phyloP scores from a whole-genome alignment of 2,797 vertebrate genomes.

The Sternarchorhynchus goeldii region DNA sequence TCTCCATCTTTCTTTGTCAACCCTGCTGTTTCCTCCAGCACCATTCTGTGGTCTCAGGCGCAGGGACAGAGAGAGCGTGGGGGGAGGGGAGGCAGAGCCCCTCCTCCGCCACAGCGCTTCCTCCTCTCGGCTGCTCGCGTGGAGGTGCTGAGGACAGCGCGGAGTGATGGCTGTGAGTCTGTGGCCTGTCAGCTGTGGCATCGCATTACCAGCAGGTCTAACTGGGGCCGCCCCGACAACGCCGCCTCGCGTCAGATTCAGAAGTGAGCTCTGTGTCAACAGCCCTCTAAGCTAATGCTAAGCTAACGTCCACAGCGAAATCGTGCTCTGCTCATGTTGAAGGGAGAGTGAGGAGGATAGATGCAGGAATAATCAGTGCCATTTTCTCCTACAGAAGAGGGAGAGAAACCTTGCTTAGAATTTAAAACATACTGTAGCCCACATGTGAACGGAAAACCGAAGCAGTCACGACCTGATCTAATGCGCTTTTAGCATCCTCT shows the following conservation, averaged over 20 bases:
- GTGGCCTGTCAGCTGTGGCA: conserved; percentile 59
- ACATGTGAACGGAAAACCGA: conserved; percentile 35
- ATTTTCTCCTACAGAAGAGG: conserved; percentile 13
- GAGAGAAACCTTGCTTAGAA: conserved; percentile 48
- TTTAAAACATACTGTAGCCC: conserved; percentile 49
- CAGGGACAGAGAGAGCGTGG: conserved; percentile 23
- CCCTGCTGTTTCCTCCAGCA: conserved; percentile 59
- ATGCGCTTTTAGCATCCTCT: not conserved
- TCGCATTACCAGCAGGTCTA: conserved; percentile 57
- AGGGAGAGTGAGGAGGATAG: conserved; percentile 23
- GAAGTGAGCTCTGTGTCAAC: conserved; percentile 56
- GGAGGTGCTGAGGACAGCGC: conserved; percentile 21
- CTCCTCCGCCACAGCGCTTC: conserved; percentile 52
- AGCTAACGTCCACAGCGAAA: conserved; percentile 45
- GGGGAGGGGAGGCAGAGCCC: conserved; percentile 59
- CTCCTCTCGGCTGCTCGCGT: conserved; percentile 43
- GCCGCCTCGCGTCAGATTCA: conserved; percentile 60
- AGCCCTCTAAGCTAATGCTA: conserved; percentile 42
- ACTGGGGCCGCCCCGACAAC: conserved; percentile 51
- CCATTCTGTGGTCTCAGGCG: conserved; percentile 54
- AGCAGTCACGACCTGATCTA: conserved; percentile 25
- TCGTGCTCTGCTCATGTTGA: conserved; percentile 40
- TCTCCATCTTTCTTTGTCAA: conserved; percentile 56
- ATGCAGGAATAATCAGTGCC: conserved; percentile 37
- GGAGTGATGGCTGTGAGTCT: conserved; percentile 38